Conservation (phyloP, 2,888 invertebrate species). For the Spilosoma lubricipeda region DNA sequence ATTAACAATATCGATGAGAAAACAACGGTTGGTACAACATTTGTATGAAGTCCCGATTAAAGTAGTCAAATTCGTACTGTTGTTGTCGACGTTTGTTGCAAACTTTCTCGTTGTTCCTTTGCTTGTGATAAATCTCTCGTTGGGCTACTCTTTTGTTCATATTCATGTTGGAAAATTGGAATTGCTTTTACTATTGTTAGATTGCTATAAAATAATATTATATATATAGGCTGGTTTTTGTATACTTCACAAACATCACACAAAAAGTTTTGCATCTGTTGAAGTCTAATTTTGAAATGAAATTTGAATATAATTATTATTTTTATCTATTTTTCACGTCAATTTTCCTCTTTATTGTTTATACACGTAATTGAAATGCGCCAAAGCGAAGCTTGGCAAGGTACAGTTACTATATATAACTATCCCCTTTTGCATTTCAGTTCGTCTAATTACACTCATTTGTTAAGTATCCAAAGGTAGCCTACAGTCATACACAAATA, state of each 20-base stretch:
- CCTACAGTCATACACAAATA: too few relatives aligned
- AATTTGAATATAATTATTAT: too few relatives aligned
- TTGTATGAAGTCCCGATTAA: conserved; percentile 42
- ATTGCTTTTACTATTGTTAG: conserved; percentile 49
- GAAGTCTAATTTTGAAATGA: too few relatives aligned
- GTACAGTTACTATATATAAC: not conserved
- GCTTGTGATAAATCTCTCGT: conserved; percentile 63
- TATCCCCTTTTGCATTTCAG: conserved; percentile 15
- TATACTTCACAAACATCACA: too few relatives aligned
- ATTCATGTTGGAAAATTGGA: conserved; percentile 58
- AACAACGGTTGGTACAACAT: conserved; percentile 36
- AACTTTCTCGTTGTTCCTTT: conserved; percentile 59
- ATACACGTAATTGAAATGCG: too few relatives aligned
- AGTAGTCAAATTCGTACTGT: conserved; percentile 49
- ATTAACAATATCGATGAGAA: conserved; percentile 25
- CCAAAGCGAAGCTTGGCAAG: too few relatives aligned
- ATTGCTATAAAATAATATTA: conserved; percentile 45
- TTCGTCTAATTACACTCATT: too few relatives aligned
- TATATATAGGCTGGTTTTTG: not conserved
- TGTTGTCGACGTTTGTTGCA: conserved; percentile 48
- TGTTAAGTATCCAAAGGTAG: too few relatives aligned
- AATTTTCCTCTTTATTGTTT: too few relatives aligned
- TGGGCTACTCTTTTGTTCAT: conserved; percentile 55
- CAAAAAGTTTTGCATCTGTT: too few relatives aligned
- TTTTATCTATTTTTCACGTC: too few relatives aligned